These are phyloP conservation scores for Julus scandinavius DNA, from an alignment of 2,888 invertebrate genomes.

Conservation along the genomic window DNA sequence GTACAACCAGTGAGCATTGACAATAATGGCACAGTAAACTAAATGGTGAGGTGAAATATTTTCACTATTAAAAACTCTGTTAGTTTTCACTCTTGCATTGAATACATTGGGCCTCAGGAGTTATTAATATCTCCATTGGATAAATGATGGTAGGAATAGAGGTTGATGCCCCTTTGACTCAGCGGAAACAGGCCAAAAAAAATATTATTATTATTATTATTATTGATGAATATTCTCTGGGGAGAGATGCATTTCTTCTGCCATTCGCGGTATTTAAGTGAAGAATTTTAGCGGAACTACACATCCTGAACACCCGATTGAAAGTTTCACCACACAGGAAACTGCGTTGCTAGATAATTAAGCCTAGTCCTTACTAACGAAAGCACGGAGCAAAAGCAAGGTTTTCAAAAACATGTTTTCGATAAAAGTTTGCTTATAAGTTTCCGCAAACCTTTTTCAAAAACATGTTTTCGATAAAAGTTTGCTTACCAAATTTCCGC, in stretches of 20 bases:
- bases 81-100: no score
- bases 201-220: neutral
- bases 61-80: no score
- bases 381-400: no score
- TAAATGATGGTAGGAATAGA: neutral
- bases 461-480: no score
- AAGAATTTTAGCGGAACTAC: neutral
- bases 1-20: no score
- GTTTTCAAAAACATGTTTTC: no score
- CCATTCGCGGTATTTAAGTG: neutral
- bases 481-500: no score
- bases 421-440: no score
- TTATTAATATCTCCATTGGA: neutral
- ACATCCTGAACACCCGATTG: neutral
- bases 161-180: constrained; percentile 7
- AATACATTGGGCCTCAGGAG: neutral
- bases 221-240: constrained; percentile 15
- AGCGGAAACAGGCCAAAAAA: neutral
- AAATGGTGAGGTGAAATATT: no score
- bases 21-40: no score
- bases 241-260: constrained; percentile 1
- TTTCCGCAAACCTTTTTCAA: no score
- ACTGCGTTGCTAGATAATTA: neutral
- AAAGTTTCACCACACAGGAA: neutral
- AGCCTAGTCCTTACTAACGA: no score